Percentiles rank a stretch among this genome's conserved stretches.
Evolutionary conservation across 2,113 vertebrate species (phyloP).

Genomic region (Procapra przewalskii): DNA sequence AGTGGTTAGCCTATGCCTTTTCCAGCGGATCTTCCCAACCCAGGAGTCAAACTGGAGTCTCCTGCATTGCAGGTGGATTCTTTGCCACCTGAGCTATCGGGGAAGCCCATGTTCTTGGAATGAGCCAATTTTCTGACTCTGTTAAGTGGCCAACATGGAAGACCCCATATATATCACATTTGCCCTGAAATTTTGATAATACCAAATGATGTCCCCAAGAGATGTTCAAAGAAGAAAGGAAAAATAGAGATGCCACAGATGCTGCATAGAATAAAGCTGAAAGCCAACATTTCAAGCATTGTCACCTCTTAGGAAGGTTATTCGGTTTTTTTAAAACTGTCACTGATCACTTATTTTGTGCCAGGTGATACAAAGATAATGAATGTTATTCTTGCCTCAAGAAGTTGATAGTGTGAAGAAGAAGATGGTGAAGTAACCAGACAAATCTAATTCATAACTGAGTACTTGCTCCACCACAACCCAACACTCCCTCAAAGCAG

Average conservation of each 20-base stretch:
- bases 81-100: neutral
- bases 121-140: slow-evolving; percentile 39
- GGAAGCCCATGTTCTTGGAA: neutral
- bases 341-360: neutral
- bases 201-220: slow-evolving; percentile 30
- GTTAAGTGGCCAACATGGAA: neutral
- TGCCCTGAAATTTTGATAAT: neutral
- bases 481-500: neutral
- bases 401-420: neutral
- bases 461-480: neutral
- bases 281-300: neutral
- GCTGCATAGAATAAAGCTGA: slow-evolving; percentile 47
- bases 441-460: neutral
- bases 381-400: neutral
- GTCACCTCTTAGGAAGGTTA: neutral
- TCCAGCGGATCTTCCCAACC: neutral
- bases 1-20: neutral
- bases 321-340: neutral
- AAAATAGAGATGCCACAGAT: slow-evolving; percentile 50
- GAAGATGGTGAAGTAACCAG: neutral
- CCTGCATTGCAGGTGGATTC: neutral
- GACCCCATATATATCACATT: slow-evolving; percentile 8
- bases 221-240: neutral
- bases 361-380: neutral
- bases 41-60: neutral